Evolutionary conservation across 2,888 invertebrate species (phyloP).

Genomic region (Agrypnus murinus): DNA sequence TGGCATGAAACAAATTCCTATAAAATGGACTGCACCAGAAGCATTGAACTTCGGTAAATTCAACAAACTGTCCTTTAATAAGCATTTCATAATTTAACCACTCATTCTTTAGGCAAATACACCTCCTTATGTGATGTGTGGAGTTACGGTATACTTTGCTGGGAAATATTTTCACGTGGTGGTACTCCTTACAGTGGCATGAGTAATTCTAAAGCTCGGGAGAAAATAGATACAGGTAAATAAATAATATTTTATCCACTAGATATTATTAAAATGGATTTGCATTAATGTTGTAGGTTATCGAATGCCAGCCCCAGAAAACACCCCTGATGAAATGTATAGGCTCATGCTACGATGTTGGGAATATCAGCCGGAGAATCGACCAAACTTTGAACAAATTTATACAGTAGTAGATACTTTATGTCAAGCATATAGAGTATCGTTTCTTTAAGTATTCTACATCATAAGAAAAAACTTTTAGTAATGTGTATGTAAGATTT

Average conservation of each 20-base stretch:
- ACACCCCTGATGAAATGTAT: conserved; percentile 92
- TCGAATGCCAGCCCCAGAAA: conserved; percentile 93
- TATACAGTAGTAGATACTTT: conserved; percentile 83
- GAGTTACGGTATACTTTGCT: conserved; percentile 96
- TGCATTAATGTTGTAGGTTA: conserved; percentile 82
- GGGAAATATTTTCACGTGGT: conserved; percentile 97
- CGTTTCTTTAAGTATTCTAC: conserved; percentile 61
- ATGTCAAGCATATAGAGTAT: conserved; percentile 67
- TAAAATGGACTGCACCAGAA: conserved; percentile 99
- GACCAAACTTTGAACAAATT: conserved; percentile 95
- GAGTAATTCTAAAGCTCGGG: conserved; percentile 94
- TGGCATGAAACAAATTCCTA: conserved; percentile 98
- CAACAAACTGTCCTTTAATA: conserved; percentile 31
- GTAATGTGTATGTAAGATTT: too few species aligned
- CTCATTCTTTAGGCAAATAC: conserved; percentile 84
- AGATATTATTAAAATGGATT: not conserved
- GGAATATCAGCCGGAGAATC: conserved; percentile 93
- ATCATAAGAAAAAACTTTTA: not conserved
- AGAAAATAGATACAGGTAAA: conserved; percentile 93
- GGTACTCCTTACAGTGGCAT: conserved; percentile 95
- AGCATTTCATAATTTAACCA: conserved; percentile 6
- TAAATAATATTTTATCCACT: not conserved
- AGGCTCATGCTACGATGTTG: conserved; percentile 94
- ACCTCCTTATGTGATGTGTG: conserved; percentile 97
- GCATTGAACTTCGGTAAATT: conserved; percentile 91